These are phyloP conservation scores for Drosophila orosa DNA, from an alignment of 1,140 invertebrate species.

Conservation along the genomic window DNA sequence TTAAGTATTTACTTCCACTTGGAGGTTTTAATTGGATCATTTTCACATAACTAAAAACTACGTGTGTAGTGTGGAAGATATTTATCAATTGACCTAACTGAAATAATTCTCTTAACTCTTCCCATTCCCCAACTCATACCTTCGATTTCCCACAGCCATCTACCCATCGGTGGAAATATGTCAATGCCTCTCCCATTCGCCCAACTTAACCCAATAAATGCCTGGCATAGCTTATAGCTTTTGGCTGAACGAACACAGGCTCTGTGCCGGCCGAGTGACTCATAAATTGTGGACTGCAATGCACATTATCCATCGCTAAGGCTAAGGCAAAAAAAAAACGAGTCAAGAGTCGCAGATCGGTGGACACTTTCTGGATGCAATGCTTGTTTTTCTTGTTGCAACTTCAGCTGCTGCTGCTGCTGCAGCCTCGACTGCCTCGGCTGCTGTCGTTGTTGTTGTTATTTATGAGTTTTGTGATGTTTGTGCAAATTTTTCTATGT, in stretches of 20 bases:
- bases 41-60: background rate
- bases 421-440: slow-evolving; percentile 8
- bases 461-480: slow-evolving; percentile 82
- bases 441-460: slow-evolving; percentile 64
- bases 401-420: slow-evolving; percentile 15
- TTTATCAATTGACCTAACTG: background rate
- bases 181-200: slow-evolving; percentile 40
- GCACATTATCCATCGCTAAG: slow-evolving; percentile 62
- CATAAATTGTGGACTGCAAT: slow-evolving; percentile 77
- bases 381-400: slow-evolving; percentile 19
- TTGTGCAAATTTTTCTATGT: slow-evolving; percentile 82
- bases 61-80: too few species aligned
- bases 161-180: slow-evolving; percentile 18
- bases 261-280: slow-evolving; percentile 50
- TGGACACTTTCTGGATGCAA: slow-evolving; percentile 67
- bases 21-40: too few species aligned
- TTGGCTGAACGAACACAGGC: slow-evolving; percentile 20
- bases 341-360: slow-evolving; percentile 46
- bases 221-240: slow-evolving; percentile 61
- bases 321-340: slow-evolving; percentile 27
- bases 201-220: slow-evolving; percentile 76
- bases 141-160: slow-evolving; percentile 43
- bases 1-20: too few species aligned
- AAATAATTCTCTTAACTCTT: too few species aligned
- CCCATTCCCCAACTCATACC: background rate